phyloP scores from a whole-genome alignment of 2,113 vertebrate genomes.

The Myotis davidii region DNA sequence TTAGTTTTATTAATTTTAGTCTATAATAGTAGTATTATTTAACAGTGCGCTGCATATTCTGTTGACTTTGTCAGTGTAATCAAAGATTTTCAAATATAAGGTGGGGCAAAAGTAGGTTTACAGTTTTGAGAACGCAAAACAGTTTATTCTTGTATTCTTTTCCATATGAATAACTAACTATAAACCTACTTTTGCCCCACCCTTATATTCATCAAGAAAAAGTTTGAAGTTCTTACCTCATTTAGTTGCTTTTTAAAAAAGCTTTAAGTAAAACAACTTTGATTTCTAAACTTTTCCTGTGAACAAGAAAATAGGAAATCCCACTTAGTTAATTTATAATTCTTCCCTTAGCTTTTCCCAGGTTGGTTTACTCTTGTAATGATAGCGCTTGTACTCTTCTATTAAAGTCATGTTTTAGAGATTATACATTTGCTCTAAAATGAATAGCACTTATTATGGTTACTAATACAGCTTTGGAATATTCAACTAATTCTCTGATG shows the following conservation, averaged over 20 bases:
- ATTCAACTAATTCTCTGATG: conserved; percentile 7
- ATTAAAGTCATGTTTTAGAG: background rate
- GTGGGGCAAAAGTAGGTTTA: background rate
- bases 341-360: background rate
- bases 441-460: background rate
- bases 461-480: background rate
- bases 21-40: background rate
- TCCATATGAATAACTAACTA: background rate
- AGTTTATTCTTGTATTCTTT: background rate
- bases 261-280: background rate
- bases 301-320: background rate
- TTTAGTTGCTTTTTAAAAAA: background rate
- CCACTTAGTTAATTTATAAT: background rate
- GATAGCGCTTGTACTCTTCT: background rate
- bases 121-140: background rate
- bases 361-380: background rate
- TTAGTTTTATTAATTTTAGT: background rate
- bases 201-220: background rate
- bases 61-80: background rate
- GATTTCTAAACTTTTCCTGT: background rate
- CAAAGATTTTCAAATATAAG: background rate
- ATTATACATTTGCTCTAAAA: background rate
- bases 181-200: background rate
- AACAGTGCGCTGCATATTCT: background rate
- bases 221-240: background rate